phyloP scores from a whole-genome alignment of 2,888 invertebrate species.

The Rhopalosiphum nymphaeae region DNA sequence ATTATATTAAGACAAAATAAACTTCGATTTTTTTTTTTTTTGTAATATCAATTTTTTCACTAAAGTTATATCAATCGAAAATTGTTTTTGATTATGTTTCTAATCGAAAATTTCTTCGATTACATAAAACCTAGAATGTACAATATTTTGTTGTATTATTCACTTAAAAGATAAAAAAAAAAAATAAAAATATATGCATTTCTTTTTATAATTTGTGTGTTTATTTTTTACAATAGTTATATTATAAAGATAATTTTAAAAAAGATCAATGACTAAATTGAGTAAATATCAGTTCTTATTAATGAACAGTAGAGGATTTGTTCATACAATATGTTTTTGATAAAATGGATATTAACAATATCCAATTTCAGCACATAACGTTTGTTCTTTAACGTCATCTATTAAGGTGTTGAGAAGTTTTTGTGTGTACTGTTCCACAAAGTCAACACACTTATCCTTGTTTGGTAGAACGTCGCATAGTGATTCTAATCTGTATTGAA shows the following conservation, averaged over 20 bases:
- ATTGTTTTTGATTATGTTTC: background rate
- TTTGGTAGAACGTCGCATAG: conserved; percentile 34
- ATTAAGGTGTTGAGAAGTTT: conserved; percentile 34
- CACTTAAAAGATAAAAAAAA: background rate
- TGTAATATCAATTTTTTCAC: conserved; percentile 41
- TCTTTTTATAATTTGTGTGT: conserved; percentile 55
- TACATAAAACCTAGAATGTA: conserved; percentile 41
- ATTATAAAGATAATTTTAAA: background rate
- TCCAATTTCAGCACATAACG: conserved; percentile 41
- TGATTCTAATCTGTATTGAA: conserved; percentile 38
- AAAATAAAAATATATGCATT: conserved; percentile 47
- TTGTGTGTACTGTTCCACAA: conserved; percentile 19
- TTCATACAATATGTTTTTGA: background rate
- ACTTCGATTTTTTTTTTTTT: conserved; percentile 38
- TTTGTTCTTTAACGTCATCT: conserved; percentile 30
- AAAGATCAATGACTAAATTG: background rate
- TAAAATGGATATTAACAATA: conserved; percentile 2
- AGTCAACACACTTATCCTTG: conserved; percentile 12
- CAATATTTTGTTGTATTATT: conserved; percentile 56
- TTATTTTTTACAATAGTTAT: background rate
- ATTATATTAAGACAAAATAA: conserved; percentile 41
- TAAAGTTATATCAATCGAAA: conserved; percentile 31
- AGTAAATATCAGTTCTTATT: conserved; percentile 35
- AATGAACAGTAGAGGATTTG: background rate
- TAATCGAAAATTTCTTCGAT: conserved; percentile 18